Conservation (phyloP, 2,888 invertebrate genomes). For the Apamea sordens region DNA sequence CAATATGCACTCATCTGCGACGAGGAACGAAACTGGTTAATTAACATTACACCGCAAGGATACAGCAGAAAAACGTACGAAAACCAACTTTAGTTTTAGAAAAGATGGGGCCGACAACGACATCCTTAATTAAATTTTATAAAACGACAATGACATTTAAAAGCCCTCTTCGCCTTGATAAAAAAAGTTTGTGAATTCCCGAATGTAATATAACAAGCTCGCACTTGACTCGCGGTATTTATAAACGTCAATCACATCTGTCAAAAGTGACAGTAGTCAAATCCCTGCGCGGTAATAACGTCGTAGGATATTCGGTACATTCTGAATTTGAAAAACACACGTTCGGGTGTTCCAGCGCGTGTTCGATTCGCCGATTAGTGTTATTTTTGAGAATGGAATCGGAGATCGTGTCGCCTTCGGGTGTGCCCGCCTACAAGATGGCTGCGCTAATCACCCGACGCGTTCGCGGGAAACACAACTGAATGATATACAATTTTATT, state of each 20-base stretch:
- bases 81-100: conserved; percentile 35
- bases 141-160: conserved; percentile 75
- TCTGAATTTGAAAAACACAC: conserved; percentile 90
- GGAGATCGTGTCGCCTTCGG: conserved; percentile 89
- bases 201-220: conserved; percentile 82
- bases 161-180: conserved; percentile 79
- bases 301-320: conserved; percentile 80
- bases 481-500: conserved; percentile 90
- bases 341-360: conserved; percentile 86
- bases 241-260: conserved; percentile 89
- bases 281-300: conserved; percentile 87
- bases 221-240: conserved; percentile 87
- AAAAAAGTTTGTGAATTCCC: conserved; percentile 81
- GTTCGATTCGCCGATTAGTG: conserved; percentile 89
- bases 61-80: conserved; percentile 33
- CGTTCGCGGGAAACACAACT: conserved; percentile 86
- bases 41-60: conserved; percentile 71
- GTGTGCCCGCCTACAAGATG: conserved; percentile 89
- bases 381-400: conserved; percentile 89
- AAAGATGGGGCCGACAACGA: conserved; percentile 23
- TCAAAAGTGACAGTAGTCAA: conserved; percentile 89
- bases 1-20: conserved; percentile 88
- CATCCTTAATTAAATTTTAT: conserved; percentile 48
- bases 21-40: conserved; percentile 76
- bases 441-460: conserved; percentile 88